phyloP scores from a whole-genome alignment of 2,797 vertebrate species.

The Pantherophis vulpinus region DNA sequence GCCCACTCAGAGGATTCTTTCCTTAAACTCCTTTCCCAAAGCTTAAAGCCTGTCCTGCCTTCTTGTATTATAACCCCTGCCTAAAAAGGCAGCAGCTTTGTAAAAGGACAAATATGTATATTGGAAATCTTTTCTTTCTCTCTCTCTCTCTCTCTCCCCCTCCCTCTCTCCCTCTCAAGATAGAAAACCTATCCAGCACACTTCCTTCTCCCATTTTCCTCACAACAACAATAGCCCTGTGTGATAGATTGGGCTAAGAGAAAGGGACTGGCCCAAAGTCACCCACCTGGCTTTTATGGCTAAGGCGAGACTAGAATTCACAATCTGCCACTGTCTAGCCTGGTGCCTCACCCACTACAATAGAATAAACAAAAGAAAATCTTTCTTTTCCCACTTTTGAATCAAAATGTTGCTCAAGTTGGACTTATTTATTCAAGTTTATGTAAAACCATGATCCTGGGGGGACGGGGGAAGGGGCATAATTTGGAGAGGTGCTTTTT shows the following conservation, averaged over 20 bases:
- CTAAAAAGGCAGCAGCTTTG: conserved; percentile 41
- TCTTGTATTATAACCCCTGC: conserved; percentile 11
- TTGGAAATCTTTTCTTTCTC: background rate
- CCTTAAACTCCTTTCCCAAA: background rate
- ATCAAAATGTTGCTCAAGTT: conserved; percentile 13
- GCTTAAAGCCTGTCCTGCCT: conserved; percentile 37
- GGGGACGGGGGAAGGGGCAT: background rate
- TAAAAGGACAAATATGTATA: conserved; percentile 31
- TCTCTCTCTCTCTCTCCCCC: too few species aligned
- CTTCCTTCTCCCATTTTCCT: background rate
- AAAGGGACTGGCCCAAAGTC: background rate
- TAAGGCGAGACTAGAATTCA: background rate
- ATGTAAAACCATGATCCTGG: background rate
- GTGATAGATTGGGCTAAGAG: background rate
- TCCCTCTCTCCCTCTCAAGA: background rate
- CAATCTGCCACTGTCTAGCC: background rate
- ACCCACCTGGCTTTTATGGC: background rate
- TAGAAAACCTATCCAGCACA: background rate
- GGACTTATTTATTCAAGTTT: conserved; percentile 48
- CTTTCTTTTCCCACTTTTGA: background rate
- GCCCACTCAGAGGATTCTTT: background rate
- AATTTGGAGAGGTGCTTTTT: conserved; percentile 8
- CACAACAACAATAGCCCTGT: background rate
- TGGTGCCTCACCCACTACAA: background rate
- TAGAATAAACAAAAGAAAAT: background rate